phyloP scores from a whole-genome alignment of 2,888 invertebrate genomes.

The Calameuta pallipes region DNA sequence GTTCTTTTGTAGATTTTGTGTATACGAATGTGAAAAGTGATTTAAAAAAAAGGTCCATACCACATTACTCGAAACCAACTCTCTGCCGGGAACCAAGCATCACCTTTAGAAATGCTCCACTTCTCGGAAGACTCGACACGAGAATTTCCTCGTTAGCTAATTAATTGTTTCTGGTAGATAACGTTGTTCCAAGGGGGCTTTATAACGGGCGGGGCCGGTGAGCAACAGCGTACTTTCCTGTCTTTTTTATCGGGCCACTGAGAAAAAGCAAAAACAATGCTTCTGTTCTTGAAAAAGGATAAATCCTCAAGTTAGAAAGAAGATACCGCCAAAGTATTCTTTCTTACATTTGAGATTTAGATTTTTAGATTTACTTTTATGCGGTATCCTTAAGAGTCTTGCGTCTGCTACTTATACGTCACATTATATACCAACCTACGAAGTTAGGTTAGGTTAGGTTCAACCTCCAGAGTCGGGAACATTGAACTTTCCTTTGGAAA shows the following conservation, averaged over 20 bases:
- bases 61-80: not conserved
- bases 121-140: not conserved
- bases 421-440: not conserved
- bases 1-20: not conserved
- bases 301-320: not conserved
- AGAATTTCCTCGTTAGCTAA: not conserved
- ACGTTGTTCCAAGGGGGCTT: not conserved
- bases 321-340: not conserved
- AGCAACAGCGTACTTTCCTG: not conserved
- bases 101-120: not conserved
- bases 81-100: no score
- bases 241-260: not conserved
- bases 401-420: not conserved
- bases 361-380: not conserved
- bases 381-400: not conserved
- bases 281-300: not conserved
- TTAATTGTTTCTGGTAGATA: not conserved
- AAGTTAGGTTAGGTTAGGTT: not conserved
- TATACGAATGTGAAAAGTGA: not conserved
- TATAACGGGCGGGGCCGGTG: not conserved
- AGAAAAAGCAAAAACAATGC: not conserved
- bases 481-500: not conserved
- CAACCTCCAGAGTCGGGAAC: not conserved
- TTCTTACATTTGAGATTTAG: not conserved
- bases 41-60: not conserved